A percentile compares a stretch with the other conserved stretches of the same genome.
phyloP scores from a whole-genome alignment of 2,113 vertebrate species.

The Menidia beryllina region DNA sequence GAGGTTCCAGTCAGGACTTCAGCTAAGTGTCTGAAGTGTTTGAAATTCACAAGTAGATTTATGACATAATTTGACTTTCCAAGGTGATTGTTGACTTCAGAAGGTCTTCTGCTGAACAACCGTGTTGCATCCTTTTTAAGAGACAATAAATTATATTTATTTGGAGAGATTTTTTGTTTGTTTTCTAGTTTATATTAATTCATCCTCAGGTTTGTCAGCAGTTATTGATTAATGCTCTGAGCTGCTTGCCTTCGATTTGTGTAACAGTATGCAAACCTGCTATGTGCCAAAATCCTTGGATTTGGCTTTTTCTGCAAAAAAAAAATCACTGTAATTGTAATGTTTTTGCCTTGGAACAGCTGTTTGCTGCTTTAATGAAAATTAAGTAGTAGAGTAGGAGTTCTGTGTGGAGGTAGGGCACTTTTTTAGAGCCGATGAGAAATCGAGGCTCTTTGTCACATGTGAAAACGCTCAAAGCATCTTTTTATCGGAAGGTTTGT shows the following conservation, averaged over 20 bases:
- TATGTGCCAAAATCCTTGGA: neutral
- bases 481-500: neutral
- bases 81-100: neutral
- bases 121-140: neutral
- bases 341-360: neutral
- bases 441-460: constrained; percentile 24
- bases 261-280: neutral
- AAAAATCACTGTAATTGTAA: neutral
- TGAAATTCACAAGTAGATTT: constrained; percentile 25
- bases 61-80: constrained; percentile 39
- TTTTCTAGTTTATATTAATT: no score
- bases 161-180: constrained; percentile 24
- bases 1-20: no score
- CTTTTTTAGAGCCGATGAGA: constrained; percentile 6
- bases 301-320: neutral
- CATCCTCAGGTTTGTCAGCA: constrained; percentile 49
- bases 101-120: neutral
- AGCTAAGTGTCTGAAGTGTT: constrained; percentile 32
- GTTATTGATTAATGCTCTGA: constrained; percentile 11
- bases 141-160: constrained; percentile 15
- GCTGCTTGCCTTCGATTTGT: constrained; percentile 33
- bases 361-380: neutral
- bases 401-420: neutral
- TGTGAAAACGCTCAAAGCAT: constrained; percentile 17
- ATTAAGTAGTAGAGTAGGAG: neutral